Evolutionary conservation across 2,797 vertebrate species (phyloP).

Genomic region (Tapirus indicus): DNA sequence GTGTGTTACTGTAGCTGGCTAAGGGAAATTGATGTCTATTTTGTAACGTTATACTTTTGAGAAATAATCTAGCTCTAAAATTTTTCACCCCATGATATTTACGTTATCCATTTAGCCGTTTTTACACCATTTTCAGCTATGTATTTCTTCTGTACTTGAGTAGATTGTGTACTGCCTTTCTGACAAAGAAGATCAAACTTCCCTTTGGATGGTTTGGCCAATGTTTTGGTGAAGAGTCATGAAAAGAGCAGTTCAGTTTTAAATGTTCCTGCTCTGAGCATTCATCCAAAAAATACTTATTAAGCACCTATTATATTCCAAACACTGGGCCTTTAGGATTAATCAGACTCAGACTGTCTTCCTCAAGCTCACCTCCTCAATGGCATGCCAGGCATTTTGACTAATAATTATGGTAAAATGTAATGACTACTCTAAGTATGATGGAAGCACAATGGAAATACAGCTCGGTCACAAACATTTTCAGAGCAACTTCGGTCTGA

Average conservation of each 20-base stretch:
- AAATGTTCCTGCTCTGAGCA: not conserved
- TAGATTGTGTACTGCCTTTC: not conserved
- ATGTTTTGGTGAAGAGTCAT: conserved; percentile 21
- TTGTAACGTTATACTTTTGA: not conserved
- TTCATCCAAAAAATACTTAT: not conserved
- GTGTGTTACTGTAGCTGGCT: not conserved
- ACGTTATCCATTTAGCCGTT: not conserved
- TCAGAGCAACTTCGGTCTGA: not conserved
- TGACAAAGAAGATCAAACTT: not conserved
- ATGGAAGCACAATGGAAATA: not conserved
- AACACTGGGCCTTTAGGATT: not conserved
- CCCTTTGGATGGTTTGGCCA: not conserved
- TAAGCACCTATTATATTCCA: not conserved
- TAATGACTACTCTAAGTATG: not conserved
- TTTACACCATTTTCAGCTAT: conserved; percentile 9
- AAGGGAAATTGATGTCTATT: not conserved
- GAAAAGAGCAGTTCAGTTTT: conserved; percentile 13
- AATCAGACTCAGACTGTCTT: conserved; percentile 6
- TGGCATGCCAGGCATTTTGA: not conserved
- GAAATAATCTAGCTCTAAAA: conserved; percentile 18
- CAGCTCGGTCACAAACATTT: not conserved
- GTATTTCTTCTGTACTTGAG: not conserved
- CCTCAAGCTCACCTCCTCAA: not conserved
- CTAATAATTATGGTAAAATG: not conserved
- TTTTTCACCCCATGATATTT: not conserved